phyloP scores from a whole-genome alignment of 2,113 vertebrate genomes.

The Mesitornis unicolor region DNA sequence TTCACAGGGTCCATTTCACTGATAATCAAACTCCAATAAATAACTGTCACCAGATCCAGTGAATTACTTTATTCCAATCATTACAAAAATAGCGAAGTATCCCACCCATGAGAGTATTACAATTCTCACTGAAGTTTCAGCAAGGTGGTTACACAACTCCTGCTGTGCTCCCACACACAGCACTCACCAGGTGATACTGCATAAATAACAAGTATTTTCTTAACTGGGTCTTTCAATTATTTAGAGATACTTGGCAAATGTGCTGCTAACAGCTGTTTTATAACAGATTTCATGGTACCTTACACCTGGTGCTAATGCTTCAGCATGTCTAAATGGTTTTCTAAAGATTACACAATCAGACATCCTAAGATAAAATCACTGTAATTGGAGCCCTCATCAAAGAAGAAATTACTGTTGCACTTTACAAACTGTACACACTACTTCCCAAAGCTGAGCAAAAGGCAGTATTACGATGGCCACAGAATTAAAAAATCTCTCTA shows the following conservation, averaged over 20 bases:
- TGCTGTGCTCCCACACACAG: background rate
- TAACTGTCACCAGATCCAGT: background rate
- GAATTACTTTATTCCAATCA: background rate
- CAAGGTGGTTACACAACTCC: background rate
- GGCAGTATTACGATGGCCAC: background rate
- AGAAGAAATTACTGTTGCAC: slow-evolving; percentile 18
- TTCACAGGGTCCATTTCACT: background rate
- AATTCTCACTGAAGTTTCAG: background rate
- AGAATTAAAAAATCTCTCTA: background rate
- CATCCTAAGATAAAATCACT: slow-evolving; percentile 16
- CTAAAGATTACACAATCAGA: slow-evolving; percentile 56
- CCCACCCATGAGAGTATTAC: background rate
- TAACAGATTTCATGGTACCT: slow-evolving; percentile 43
- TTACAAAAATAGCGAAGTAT: background rate
- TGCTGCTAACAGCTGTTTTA: slow-evolving; percentile 17
- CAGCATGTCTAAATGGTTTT: slow-evolving; percentile 53
- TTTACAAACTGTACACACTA: background rate
- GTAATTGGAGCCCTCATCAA: slow-evolving; percentile 38
- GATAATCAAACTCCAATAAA: background rate
- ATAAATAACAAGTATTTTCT: slow-evolving; percentile 28
- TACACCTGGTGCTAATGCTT: slow-evolving; percentile 56
- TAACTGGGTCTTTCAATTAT: slow-evolving; percentile 35
- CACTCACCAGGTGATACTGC: background rate
- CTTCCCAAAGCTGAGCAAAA: background rate
- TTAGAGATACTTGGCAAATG: slow-evolving; percentile 3